Evolutionary conservation across 2,888 invertebrate genomes (phyloP).

Genomic region (Hipparchia semele): DNA sequence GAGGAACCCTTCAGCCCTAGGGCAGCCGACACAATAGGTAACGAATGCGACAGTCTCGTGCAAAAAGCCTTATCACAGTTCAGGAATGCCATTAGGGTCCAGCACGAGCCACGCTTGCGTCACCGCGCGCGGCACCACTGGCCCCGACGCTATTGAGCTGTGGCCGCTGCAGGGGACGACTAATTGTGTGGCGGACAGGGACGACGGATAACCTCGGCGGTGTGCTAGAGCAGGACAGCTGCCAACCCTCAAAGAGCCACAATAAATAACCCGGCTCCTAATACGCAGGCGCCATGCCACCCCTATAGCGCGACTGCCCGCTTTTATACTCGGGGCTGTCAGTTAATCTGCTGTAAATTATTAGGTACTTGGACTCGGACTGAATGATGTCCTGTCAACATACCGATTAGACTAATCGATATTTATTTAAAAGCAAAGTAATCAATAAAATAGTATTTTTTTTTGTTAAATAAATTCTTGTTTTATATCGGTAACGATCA

Average conservation of each 20-base stretch:
- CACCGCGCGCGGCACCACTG: conserved; percentile 37
- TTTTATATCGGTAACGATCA: no score
- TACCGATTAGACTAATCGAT: neutral
- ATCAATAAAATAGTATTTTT: no score
- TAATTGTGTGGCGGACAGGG: conserved; percentile 58
- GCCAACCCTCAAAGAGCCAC: conserved; percentile 57
- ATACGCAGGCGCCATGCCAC: conserved; percentile 73
- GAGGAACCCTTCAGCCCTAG: neutral
- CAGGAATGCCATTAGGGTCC: conserved; percentile 44
- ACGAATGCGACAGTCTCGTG: neutral
- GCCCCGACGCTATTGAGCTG: conserved; percentile 48
- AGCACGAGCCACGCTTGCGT: conserved; percentile 52
- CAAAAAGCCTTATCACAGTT: conserved; percentile 6
- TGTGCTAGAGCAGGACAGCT: conserved; percentile 48
- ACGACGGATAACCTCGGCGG: conserved; percentile 29
- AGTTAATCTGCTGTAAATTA: conserved; percentile 1
- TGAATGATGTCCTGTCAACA: neutral
- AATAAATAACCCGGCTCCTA: conserved; percentile 73
- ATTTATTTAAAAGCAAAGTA: neutral
- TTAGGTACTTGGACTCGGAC: neutral
- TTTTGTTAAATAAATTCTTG: no score
- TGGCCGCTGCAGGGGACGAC: conserved; percentile 45
- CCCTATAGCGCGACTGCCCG: conserved; percentile 47
- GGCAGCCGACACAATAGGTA: neutral
- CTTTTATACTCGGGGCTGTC: conserved; percentile 51